These are phyloP conservation scores for Silurus asotus DNA, from an alignment of 2,113 vertebrate genomes.

Conservation along the genomic window DNA sequence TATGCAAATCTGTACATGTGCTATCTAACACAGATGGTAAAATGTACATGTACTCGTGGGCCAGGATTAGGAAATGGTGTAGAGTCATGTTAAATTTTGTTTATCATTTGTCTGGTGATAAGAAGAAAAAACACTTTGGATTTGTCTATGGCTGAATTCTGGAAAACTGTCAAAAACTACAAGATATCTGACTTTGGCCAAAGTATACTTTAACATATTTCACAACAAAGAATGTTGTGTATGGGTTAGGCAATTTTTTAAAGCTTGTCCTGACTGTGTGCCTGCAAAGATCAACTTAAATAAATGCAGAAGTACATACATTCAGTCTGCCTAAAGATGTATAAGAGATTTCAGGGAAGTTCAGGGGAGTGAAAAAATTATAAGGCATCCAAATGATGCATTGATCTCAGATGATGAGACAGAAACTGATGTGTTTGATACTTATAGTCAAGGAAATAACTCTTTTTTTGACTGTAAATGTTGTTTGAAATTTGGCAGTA, in stretches of 20 bases:
- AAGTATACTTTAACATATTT: not conserved
- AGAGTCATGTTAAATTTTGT: not conserved
- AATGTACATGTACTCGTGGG: not conserved
- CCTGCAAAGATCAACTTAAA: not conserved
- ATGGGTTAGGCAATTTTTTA: not conserved
- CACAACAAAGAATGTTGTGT: not conserved
- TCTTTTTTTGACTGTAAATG: not conserved
- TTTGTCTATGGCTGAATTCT: not conserved
- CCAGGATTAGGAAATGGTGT: not conserved
- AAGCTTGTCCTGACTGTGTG: no score
- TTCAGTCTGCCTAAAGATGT: not conserved
- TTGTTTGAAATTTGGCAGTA: not conserved
- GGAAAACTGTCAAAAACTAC: not conserved
- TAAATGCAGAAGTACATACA: no score
- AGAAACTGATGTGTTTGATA: not conserved
- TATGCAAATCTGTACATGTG: not conserved
- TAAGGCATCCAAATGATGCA: not conserved
- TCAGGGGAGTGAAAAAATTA: not conserved
- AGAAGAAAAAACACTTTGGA: not conserved
- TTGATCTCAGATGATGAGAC: not conserved
- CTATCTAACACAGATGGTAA: not conserved
- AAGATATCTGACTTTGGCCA: not conserved
- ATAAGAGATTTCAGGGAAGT: not conserved
- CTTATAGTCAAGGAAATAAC: not conserved
- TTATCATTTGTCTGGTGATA: not conserved